These are phyloP conservation scores for Whitmania pigra DNA, from an alignment of 1,140 invertebrate genomes.

Conservation along the genomic window DNA sequence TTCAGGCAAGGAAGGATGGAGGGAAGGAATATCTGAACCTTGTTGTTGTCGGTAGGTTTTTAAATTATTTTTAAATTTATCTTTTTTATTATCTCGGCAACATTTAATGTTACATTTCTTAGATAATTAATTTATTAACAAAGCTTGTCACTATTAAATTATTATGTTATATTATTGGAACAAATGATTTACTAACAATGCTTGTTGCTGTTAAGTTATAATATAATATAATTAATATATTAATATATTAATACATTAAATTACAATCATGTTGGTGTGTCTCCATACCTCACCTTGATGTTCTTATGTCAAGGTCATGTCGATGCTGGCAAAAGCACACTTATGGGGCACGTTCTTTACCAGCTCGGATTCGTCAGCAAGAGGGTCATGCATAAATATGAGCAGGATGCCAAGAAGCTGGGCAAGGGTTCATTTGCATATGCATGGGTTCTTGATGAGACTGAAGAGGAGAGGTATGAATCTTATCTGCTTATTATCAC, in stretches of 20 bases:
- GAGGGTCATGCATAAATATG: constrained; percentile 87
- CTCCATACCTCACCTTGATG: not conserved
- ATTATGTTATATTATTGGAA: too few relatives aligned
- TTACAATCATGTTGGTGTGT: too few relatives aligned
- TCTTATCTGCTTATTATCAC: not conserved
- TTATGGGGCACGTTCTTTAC: constrained; percentile 87
- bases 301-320: constrained; percentile 64
- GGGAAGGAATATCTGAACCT: constrained; percentile 78
- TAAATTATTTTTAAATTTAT: not conserved
- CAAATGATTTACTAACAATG: too few relatives aligned
- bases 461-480: constrained; percentile 76
- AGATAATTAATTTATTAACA: too few relatives aligned
- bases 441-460: constrained; percentile 99
- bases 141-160: too few relatives aligned
- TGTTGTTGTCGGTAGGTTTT: constrained; percentile 60
- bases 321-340: constrained; percentile 94
- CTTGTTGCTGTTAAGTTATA: too few relatives aligned
- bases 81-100: too few relatives aligned
- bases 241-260: too few relatives aligned
- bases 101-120: too few relatives aligned
- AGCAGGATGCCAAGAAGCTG: constrained; percentile 89
- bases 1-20: constrained; percentile 57
- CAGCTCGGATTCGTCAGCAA: constrained; percentile 74
- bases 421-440: constrained; percentile 97
- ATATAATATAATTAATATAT: too few relatives aligned